Percentiles rank a stretch among this genome's conserved stretches.
Evolutionary conservation across 1,140 invertebrate genomes (phyloP).

Genomic region (Nasonia giraulti): DNA sequence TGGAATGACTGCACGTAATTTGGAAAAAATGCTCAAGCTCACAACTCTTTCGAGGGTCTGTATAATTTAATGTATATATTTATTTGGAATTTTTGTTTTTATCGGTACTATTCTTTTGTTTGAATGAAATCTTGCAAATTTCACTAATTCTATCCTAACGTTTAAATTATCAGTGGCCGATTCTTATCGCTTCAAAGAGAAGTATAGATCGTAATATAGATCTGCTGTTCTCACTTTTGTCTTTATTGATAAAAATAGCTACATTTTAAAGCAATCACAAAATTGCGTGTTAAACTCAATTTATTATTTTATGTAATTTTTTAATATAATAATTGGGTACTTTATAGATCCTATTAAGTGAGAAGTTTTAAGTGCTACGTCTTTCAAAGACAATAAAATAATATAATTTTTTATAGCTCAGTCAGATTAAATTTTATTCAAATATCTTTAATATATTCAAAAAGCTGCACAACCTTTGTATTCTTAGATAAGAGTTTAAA

Average conservation of each 20-base stretch:
- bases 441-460: too few species aligned
- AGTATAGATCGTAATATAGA: too few species aligned
- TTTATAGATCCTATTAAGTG: too few species aligned
- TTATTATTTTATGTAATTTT: neutral
- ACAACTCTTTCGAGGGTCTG: slow-evolving; percentile 64
- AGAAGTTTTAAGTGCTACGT: too few species aligned
- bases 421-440: neutral
- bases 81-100: too few species aligned
- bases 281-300: neutral
- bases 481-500: too few species aligned
- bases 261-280: neutral
- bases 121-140: too few species aligned
- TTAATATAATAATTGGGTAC: neutral
- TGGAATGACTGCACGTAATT: slow-evolving; percentile 56
- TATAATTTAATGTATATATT: slow-evolving; percentile 42
- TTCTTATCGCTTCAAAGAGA: too few species aligned
- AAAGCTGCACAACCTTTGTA: too few species aligned
- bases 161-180: neutral
- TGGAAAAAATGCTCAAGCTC: slow-evolving; percentile 67
- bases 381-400: neutral
- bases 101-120: too few species aligned
- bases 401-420: neutral
- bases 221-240: too few species aligned
- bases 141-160: neutral
- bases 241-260: too few species aligned